phyloP scores from a whole-genome alignment of 2,888 invertebrate genomes.

The Andrena bicolor region DNA sequence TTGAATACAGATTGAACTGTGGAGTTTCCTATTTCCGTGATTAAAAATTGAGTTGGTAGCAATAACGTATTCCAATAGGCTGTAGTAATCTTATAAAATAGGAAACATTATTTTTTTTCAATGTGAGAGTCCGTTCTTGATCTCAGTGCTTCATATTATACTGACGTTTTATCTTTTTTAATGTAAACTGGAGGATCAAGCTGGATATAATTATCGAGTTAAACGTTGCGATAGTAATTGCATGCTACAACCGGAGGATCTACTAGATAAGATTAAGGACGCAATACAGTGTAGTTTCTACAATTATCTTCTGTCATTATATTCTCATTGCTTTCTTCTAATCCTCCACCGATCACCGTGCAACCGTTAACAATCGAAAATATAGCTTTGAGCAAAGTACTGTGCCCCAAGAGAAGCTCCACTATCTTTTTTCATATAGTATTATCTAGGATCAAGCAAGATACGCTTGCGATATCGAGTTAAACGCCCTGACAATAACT shows the following conservation, averaged over 20 bases:
- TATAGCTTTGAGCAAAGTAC: background rate
- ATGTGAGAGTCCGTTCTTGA: no score
- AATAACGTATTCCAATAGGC: no score
- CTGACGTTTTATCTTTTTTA: background rate
- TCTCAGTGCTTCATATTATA: no score
- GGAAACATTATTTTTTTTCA: no score
- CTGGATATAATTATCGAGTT: constrained; percentile 2
- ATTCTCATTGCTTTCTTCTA: background rate
- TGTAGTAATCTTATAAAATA: no score
- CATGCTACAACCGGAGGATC: background rate
- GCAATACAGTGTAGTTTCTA: background rate
- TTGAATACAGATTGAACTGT: background rate
- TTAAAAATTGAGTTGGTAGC: no score
- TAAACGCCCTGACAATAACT: constrained; percentile 11
- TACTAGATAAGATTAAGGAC: constrained; percentile 5
- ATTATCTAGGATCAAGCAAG: background rate
- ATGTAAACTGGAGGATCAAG: background rate
- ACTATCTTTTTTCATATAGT: constrained; percentile 4
- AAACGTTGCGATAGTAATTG: background rate
- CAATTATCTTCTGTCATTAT: constrained; percentile 17
- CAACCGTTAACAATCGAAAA: constrained; percentile 13
- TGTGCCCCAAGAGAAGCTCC: background rate
- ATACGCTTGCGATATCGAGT: constrained; percentile 2
- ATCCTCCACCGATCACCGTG: constrained; percentile 1
- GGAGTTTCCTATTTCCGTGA: background rate